Evolutionary conservation across 2,797 vertebrate genomes (phyloP), one percentile per base, ranked within the genome.

Genomic region (Ambastaia sidthimunki): DNA sequence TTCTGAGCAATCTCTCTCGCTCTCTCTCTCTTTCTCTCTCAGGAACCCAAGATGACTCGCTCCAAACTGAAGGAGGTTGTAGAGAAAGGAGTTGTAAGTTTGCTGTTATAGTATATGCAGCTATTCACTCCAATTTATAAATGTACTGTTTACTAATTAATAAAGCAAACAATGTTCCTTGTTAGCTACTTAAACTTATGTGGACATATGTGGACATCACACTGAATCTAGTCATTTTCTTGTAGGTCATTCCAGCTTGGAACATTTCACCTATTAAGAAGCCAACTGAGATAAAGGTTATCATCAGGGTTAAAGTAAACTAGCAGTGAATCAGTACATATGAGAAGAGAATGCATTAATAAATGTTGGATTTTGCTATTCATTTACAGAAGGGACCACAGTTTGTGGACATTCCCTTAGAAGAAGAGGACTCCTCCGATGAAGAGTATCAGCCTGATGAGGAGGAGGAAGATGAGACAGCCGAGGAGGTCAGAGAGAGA

Each of bases 11-110:
- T 37, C 55, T 23, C 19, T 60, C 28, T 28, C 1, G 34, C 9
- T n/a, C 16, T 73, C 19, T 68, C 6, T 78, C 71, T 67, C 34
- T 47, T 0, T 28, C 9, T 57, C 6, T 67, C 19, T 3, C 82
- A 99, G 98, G 98, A 99, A 77, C 97, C 96, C 12, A 99, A 97
- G 89, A 99, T 99, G 98, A 99, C 98, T 3, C 94, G 98, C 18
- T 98, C 98, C 57, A 98, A 96, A 83, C 91, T 98, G 25, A 99
- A 98, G 82, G 97, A 99, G 66, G 97, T 98, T 5, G 97, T 96
- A 76, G 96, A 98, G 90, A 98, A 95, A 88, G 97, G 97, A 86
- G 97, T 96, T 95, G 98, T 99, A 67, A 93, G 96, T 90, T 19
- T 74, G 28, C 11, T 59, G 3, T 3, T 10, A 48, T 21, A 37